Base-by-base conservation (phyloP, 2,113 vertebrate species). In the Mungos mungo region DNA sequence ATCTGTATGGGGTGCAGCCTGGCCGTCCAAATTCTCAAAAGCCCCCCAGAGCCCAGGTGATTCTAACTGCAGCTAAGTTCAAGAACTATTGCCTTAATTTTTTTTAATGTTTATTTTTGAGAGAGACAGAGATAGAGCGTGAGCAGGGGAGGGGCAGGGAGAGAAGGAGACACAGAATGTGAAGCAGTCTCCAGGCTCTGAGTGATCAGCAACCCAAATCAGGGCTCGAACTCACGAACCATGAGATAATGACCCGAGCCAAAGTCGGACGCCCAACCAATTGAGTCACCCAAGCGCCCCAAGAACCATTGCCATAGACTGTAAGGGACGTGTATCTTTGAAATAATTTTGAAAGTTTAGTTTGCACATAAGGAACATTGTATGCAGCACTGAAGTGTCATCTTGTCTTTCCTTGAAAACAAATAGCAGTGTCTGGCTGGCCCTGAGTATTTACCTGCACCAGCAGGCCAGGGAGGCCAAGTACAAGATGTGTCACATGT, bases 391-490 rank as follows among this genome's bases (percentile, higher is more conserved):
- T 25, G 69, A 31, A 13, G 18, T 25, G 4, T 35, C 50, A 50
- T 5, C 19, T 27, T 27, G 52, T 23, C 41, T 25, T 76, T 85
- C n/a, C 84, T 66, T 88, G 54, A 68, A 16, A 47, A 52, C 68
- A 66, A 45, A 68, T 0, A 47, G 69, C 31, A 18, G 25, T 8
- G 4, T 72, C n/a, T 3, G 27, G 21, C 45, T 83, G 21, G 6
- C 18, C 21, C 45, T 7, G 60, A 31, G 29, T 0, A 12, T 18
- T 2, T 5, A 8, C 8, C 7, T 12, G 3, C 9, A 4, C 19
- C 0, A 0, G 3, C 3, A 41, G 68, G 7, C 72, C 50, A 18
- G 16, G 45, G 33, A 23, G 25, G 12, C 54, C 79, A 57, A 19
- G 35, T n/a, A 21, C 54, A 33, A 7, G 31, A 9, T n/a, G n/a